Evolutionary conservation across 2,888 invertebrate species (phyloP).

Genomic region (Diabrotica balteata): DNA sequence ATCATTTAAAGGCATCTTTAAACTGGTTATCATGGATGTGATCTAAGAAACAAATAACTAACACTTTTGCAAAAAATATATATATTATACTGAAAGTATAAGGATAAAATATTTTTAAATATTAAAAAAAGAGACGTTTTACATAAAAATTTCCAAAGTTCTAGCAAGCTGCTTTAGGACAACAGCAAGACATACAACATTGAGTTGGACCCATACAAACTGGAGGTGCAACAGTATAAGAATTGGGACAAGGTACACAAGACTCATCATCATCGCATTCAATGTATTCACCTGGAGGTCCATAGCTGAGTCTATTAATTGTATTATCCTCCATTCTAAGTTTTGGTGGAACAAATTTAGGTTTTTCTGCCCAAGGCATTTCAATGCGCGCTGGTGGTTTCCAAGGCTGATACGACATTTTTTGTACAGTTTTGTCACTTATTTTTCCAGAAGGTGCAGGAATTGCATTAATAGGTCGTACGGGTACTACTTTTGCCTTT

Average conservation of each 20-base stretch:
- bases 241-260: constrained; percentile 60
- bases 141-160: neutral
- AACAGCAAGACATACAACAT: constrained; percentile 55
- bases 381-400: constrained; percentile 55
- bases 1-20: no score
- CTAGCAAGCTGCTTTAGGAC: constrained; percentile 57
- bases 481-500: constrained; percentile 51
- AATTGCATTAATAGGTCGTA: constrained; percentile 51
- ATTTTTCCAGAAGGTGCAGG: constrained; percentile 52
- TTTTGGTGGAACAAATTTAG: constrained; percentile 58
- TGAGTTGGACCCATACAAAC: constrained; percentile 41
- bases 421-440: constrained; percentile 55
- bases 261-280: constrained; percentile 65
- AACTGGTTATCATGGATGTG: no score
- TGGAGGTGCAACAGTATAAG: constrained; percentile 29
- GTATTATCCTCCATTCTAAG: constrained; percentile 66
- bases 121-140: no score
- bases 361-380: constrained; percentile 59
- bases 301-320: constrained; percentile 68
- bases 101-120: neutral
- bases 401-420: constrained; percentile 63
- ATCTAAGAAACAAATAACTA: no score
- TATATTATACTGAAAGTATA: no score
- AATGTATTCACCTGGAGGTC: constrained; percentile 67
- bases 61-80: no score